Conservation (phyloP, 2,888 invertebrate species). For the Sylvicola cinctus region DNA sequence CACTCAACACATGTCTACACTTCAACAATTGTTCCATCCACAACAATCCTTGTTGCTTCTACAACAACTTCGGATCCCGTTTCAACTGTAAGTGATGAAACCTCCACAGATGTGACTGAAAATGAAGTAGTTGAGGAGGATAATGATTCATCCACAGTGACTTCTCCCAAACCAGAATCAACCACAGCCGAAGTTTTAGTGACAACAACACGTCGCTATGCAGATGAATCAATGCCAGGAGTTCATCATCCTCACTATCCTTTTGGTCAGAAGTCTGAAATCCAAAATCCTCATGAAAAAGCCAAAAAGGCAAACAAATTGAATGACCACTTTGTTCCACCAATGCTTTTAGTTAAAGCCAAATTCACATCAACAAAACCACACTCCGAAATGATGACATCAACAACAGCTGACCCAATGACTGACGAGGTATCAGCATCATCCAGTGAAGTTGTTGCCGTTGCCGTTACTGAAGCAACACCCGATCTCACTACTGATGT, state of each 20-base stretch:
- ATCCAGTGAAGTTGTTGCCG: background rate
- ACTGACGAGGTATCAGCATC: constrained; percentile 2
- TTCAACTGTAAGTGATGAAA: no score
- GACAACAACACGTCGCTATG: constrained; percentile 7
- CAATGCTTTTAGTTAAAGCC: constrained; percentile 25
- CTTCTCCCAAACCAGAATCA: no score
- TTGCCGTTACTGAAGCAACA: no score
- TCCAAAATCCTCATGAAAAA: constrained; percentile 10
- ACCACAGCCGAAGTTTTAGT: no score
- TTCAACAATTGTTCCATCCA: constrained; percentile 1
- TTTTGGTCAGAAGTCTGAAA: background rate
- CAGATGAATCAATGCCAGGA: constrained; percentile 3
- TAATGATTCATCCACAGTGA: no score
- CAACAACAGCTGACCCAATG: constrained; percentile 1
- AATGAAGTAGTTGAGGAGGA: background rate
- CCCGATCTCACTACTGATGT: no score
- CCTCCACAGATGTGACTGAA: no score
- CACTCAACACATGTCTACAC: background rate
- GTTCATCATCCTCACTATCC: background rate
- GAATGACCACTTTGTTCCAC: constrained; percentile 24
- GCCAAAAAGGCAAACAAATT: constrained; percentile 17
- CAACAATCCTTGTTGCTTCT: no score
- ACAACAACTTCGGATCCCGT: constrained; percentile 3
- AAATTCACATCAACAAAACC: constrained; percentile 20
- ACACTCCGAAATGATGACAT: no score